phyloP scores from a whole-genome alignment of 2,888 invertebrate species.

The Sinodicranocentrus sp. region DNA sequence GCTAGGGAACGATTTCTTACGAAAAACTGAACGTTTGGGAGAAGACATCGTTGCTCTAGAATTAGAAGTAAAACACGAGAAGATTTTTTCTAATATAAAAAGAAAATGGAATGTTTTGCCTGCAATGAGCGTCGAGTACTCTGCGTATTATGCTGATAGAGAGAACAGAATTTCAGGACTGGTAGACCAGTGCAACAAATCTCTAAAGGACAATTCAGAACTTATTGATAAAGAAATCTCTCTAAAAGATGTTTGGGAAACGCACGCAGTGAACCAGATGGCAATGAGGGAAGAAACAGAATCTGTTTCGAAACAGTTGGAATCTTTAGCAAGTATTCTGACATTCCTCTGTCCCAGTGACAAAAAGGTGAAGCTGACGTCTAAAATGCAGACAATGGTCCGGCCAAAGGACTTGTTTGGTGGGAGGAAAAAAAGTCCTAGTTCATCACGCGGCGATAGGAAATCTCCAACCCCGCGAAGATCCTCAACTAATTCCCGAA shows the following conservation, averaged over 20 bases:
- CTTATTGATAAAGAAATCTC: slow-evolving; percentile 71
- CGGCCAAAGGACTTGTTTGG: slow-evolving; percentile 24
- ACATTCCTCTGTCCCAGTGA: slow-evolving; percentile 58
- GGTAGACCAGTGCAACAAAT: slow-evolving; percentile 86
- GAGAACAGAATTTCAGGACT: slow-evolving; percentile 89
- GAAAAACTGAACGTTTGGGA: slow-evolving; percentile 94
- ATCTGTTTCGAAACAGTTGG: slow-evolving; percentile 46
- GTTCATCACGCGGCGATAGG: slow-evolving; percentile 29
- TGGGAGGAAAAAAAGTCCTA: slow-evolving; percentile 63
- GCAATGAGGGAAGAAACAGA: slow-evolving; percentile 65
- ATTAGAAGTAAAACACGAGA: slow-evolving; percentile 89
- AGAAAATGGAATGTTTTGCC: slow-evolving; percentile 97
- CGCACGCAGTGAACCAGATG: slow-evolving; percentile 55
- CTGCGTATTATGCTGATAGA: slow-evolving; percentile 94
- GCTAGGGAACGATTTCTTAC: slow-evolving; percentile 88
- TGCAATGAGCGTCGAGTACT: slow-evolving; percentile 96
- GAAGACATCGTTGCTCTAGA: slow-evolving; percentile 90
- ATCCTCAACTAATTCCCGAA: slow-evolving; percentile 31
- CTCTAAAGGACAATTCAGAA: slow-evolving; percentile 78
- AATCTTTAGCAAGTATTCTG: slow-evolving; percentile 64
- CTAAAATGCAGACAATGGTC: slow-evolving; percentile 24
- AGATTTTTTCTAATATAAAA: slow-evolving; percentile 89
- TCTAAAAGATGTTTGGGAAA: slow-evolving; percentile 70
- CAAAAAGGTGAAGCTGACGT: slow-evolving; percentile 50
- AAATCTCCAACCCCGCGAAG: slow-evolving; percentile 46